These are phyloP conservation scores for Orthosia cruda DNA, from an alignment of 2,888 invertebrate species.

Conservation along the genomic window DNA sequence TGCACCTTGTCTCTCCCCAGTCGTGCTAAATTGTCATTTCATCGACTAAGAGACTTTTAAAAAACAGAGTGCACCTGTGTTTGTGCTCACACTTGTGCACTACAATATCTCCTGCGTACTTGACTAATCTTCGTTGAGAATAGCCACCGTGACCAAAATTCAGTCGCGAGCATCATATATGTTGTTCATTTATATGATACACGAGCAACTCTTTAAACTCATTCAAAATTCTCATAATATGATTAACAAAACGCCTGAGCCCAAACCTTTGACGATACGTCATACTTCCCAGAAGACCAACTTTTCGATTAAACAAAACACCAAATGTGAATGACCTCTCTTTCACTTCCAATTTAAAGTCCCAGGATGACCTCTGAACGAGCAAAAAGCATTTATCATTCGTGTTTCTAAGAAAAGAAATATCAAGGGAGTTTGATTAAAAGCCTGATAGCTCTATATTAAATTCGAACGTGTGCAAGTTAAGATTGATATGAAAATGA, in stretches of 20 bases:
- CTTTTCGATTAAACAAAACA: conserved; percentile 46
- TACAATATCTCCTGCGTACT: no score
- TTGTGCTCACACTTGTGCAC: no score
- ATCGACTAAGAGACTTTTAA: no score
- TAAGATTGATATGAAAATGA: conserved; percentile 9
- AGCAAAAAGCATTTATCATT: conserved; percentile 54
- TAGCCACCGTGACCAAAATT: no score
- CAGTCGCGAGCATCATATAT: no score
- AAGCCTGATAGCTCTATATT: conserved; percentile 26
- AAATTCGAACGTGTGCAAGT: conserved; percentile 7
- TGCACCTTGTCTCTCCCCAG: no score
- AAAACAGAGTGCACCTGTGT: no score
- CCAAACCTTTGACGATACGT: conserved; percentile 19
- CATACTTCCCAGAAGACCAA: conserved; percentile 47
- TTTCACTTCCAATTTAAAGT: conserved; percentile 34
- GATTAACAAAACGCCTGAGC: conserved; percentile 12
- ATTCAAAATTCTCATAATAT: conserved; percentile 23
- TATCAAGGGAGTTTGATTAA: conserved; percentile 43
- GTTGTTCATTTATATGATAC: background rate
- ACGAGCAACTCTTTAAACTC: conserved; percentile 4
- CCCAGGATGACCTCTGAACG: conserved; percentile 19
- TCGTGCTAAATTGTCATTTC: no score
- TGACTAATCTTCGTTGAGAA: no score
- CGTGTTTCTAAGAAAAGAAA: conserved; percentile 28
- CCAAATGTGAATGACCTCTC: conserved; percentile 42